Base-by-base conservation (phyloP, 2,113 vertebrate species). In the Gavialis gangeticus region DNA sequence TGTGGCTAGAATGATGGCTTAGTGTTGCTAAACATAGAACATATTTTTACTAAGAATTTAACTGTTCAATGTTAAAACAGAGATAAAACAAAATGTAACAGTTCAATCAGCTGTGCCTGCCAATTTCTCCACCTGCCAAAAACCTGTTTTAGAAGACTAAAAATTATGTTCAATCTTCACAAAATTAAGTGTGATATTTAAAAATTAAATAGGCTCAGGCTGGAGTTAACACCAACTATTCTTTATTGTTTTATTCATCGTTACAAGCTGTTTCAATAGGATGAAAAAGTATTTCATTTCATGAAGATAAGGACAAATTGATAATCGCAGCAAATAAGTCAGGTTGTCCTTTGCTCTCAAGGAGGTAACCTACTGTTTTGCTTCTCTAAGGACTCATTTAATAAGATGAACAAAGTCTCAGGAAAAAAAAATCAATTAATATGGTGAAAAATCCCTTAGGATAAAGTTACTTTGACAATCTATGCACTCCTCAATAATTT, bases 391-490 rank as follows among this genome's bases (percentile, higher is more conserved):
- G 97, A 97, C 91, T 96, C 96, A 87, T 95, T 97, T 97, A 97
- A 98, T 97, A 98, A 97, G 96, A 98, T 97, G 95, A 96, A 96
- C 87, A 96, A 90, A 92, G 95, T 96, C 96, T 97, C 94, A 0
- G 25, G 85, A 90, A 97, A 97, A 98, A 98, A 98, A 97, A 97
- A 98, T 98, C 96, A 97, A 98, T 98, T 98, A 98, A 97, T 97
- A 96, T 85, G 93, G 88, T 97, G 89, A 97, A 97, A 96, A 96
- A 60, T 96, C 98, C 97, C 97, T 94, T 82, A 97, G 97, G 97
- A 98, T 94, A 91, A 97, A 98, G 96, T 97, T 96, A 94, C 95
- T 96, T 97, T 96, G 94, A 85, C 88, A 96, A 60, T 92, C 94
- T 94, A 57, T 88, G 89, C 85, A 88, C 88, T 97, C 93, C 93